Conservation (phyloP, 2,797 vertebrate genomes). For the Cirrhinus mrigala region DNA sequence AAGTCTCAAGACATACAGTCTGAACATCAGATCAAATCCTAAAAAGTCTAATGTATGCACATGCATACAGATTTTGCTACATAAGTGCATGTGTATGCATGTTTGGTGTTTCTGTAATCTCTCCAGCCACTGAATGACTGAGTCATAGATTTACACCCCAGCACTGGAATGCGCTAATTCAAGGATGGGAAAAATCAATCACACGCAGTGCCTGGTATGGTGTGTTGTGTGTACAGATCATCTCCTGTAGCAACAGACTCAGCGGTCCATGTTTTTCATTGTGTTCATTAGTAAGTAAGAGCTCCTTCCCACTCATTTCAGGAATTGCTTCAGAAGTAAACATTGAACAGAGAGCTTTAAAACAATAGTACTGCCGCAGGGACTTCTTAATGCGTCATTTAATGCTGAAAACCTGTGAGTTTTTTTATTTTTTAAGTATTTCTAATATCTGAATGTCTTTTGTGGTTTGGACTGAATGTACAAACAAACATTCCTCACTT, state of each 20-base stretch:
- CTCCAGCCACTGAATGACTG: not conserved
- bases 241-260: slow-evolving; percentile 30
- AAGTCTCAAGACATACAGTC: too few relatives aligned
- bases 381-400: not conserved
- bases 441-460: not conserved
- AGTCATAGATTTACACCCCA: slow-evolving; percentile 33
- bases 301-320: not conserved
- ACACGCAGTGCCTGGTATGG: not conserved
- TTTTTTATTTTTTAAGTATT: not conserved
- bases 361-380: not conserved
- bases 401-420: not conserved
- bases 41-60: not conserved
- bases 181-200: slow-evolving; percentile 23
- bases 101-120: not conserved
- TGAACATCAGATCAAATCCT: not conserved
- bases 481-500: not conserved
- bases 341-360: not conserved
- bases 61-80: too few relatives aligned
- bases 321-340: not conserved
- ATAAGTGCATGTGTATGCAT: not conserved
- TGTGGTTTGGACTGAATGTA: not conserved
- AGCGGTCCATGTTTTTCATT: slow-evolving; percentile 17
- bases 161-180: slow-evolving; percentile 24
- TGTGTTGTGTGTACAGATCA: slow-evolving; percentile 18
- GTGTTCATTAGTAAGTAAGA: slow-evolving; percentile 14